A percentile compares a stretch with the other conserved stretches of the same genome.
Evolutionary conservation across 30 jellyfish, hydroid and myxozoan species (phyloP).

Genomic region (Catostylus mosaicus): DNA sequence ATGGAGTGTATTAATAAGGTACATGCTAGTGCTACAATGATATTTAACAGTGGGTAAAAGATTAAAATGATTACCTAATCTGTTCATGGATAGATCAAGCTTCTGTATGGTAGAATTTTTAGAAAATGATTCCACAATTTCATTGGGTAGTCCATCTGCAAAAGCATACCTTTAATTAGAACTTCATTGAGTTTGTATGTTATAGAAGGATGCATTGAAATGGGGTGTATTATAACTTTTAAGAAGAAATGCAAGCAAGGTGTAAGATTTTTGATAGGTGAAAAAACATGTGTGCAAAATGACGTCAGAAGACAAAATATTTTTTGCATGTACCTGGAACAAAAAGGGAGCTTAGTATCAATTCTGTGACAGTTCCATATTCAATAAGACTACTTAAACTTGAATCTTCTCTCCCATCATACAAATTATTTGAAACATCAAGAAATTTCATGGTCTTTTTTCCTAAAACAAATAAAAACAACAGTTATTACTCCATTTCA

Average conservation of each 20-base stretch:
- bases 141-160: background rate
- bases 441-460: background rate
- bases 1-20: no score
- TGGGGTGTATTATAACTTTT: no score
- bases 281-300: background rate
- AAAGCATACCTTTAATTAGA: background rate
- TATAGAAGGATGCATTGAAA: no score
- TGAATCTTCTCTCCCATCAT: slow-evolving; percentile 14
- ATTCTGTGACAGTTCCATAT: background rate
- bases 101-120: slow-evolving; percentile 19
- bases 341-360: background rate
- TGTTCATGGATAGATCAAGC: slow-evolving; percentile 3
- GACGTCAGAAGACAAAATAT: background rate
- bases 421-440: slow-evolving; percentile 6
- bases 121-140: background rate
- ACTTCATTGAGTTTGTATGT: no score
- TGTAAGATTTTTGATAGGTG: no score
- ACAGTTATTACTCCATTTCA: no score
- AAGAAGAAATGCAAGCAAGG: no score
- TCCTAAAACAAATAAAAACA: no score
- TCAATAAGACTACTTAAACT: slow-evolving; percentile 1
- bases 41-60: background rate
- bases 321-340: background rate
- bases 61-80: background rate
- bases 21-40: no score